Conservation (phyloP, 2,797 vertebrate genomes). For the Bucorvus abyssinicus region DNA sequence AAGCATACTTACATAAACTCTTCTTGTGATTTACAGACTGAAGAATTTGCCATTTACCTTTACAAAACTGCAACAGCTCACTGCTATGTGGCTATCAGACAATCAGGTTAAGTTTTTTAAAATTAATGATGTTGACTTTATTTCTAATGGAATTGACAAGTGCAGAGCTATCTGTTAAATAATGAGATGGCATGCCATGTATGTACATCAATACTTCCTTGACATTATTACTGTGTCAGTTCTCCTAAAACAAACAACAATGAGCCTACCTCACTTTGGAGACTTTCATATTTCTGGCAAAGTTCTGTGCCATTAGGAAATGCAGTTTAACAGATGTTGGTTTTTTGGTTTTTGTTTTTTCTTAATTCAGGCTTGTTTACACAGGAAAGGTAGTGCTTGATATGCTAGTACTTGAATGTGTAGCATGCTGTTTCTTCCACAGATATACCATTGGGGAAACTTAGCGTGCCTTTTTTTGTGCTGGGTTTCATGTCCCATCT, state of each 20-base stretch:
- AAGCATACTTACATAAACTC: constrained; percentile 28
- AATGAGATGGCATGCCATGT: not conserved
- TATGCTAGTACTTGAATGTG: not conserved
- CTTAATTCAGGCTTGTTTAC: not conserved
- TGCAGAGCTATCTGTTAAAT: not conserved
- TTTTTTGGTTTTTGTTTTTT: not conserved
- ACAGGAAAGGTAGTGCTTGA: not conserved
- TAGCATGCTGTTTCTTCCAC: not conserved
- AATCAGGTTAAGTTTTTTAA: constrained; percentile 86
- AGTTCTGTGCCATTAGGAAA: not conserved
- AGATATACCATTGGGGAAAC: not conserved
- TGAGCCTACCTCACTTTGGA: not conserved
- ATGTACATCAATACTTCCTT: not conserved
- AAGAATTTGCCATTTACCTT: constrained; percentile 96
- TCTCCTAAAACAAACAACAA: not conserved
- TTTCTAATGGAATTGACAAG: not conserved
- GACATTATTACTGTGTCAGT: fast-evolving
- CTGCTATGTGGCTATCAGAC: constrained; percentile 98
- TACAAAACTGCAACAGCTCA: constrained; percentile 93
- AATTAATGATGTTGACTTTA: not conserved
- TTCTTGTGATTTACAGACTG: constrained; percentile 78
- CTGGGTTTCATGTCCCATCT: not conserved
- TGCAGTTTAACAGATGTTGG: not conserved
- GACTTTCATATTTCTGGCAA: not conserved
- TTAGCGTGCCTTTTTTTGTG: not conserved